phyloP scores from a whole-genome alignment of 2,113 vertebrate species.

The Chaenogobius annularis region DNA sequence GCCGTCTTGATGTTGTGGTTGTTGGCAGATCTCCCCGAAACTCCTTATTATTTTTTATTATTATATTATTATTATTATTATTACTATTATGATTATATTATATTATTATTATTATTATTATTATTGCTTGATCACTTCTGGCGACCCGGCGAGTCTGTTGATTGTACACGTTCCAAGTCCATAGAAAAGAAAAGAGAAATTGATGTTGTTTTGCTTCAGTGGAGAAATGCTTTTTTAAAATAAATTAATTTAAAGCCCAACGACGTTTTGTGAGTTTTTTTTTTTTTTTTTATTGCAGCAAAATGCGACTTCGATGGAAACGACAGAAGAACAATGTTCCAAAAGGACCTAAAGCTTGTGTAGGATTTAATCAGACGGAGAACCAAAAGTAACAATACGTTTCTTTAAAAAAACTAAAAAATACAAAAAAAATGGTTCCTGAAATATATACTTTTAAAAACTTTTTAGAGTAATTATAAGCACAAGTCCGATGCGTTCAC shows the following conservation, averaged over 20 bases:
- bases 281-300: too few relatives aligned
- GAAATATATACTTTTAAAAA: too few relatives aligned
- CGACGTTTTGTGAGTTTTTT: too few relatives aligned
- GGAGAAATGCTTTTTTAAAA: slow-evolving; percentile 74
- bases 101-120: not conserved
- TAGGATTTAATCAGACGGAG: too few relatives aligned
- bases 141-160: slow-evolving; percentile 58
- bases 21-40: slow-evolving; percentile 49
- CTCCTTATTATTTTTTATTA: not conserved
- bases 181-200: slow-evolving; percentile 59
- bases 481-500: too few relatives aligned
- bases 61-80: slow-evolving; percentile 7
- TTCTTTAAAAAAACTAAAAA: too few relatives aligned
- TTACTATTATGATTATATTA: slow-evolving; percentile 3
- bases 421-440: too few relatives aligned
- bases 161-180: slow-evolving; percentile 72
- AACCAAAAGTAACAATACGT: too few relatives aligned
- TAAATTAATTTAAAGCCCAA: slow-evolving; percentile 82
- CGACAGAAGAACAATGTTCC: too few relatives aligned
- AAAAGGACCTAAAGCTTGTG: too few relatives aligned
- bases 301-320: too few relatives aligned
- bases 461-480: too few relatives aligned
- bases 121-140: slow-evolving; percentile 47
- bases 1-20: slow-evolving; percentile 70
- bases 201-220: slow-evolving; percentile 77